phyloP scores from a whole-genome alignment of 1,140 invertebrate genomes.

The Pseudoatta argentina region DNA sequence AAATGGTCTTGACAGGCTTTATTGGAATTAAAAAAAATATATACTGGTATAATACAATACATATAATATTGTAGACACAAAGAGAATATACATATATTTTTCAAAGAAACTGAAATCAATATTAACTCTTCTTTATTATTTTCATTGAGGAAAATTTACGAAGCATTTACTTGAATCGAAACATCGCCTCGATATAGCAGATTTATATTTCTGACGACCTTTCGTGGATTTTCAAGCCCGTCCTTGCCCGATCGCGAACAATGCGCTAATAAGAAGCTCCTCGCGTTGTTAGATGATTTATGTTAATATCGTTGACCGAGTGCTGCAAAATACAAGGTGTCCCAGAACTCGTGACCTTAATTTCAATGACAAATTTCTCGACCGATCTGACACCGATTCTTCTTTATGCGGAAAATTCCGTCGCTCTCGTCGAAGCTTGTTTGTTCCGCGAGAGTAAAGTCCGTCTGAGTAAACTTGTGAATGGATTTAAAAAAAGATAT shows the following conservation, averaged over 20 bases:
- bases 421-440: background rate
- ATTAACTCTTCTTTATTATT: background rate
- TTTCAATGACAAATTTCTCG: conserved; percentile 36
- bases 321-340: conserved; percentile 17
- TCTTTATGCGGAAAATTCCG: background rate
- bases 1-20: too few species aligned
- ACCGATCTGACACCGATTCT: background rate
- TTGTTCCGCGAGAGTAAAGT: background rate
- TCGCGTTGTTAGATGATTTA: conserved; percentile 46
- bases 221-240: background rate
- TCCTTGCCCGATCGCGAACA: conserved; percentile 31
- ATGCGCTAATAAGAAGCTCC: conserved; percentile 39
- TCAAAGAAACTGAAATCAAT: background rate
- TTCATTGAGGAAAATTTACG: too few species aligned
- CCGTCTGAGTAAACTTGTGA: background rate
- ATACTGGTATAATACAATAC: too few species aligned
- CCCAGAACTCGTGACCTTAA: conserved; percentile 34
- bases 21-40: too few species aligned
- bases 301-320: conserved; percentile 52
- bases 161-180: background rate
- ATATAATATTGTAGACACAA: too few species aligned
- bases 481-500: background rate
- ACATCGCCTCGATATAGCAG: background rate
- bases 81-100: background rate
- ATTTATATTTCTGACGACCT: conserved; percentile 5